Base-by-base conservation (phyloP, 2,797 vertebrate genomes). In the Zenarchopterus dispar region DNA sequence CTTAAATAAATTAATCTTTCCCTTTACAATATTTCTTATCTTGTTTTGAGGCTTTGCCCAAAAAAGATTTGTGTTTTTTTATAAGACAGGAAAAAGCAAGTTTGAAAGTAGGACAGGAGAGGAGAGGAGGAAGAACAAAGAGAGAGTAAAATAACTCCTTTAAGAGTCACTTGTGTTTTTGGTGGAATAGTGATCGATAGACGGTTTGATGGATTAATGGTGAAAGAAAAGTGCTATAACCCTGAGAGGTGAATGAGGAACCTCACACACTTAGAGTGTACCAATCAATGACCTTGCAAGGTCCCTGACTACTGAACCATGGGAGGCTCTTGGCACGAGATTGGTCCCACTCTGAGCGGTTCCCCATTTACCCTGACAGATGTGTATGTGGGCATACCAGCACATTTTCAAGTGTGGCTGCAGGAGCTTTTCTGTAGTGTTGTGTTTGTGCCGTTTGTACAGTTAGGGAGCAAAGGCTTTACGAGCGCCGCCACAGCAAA, bases 401-500 rank as follows among this genome's bases (percentile, higher is more conserved):
- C n/a, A 8, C n/a, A 6, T 61, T 47, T 48, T 24, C 6, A 1
- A 62, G 59, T 60, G 67, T 22, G 63, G 49, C 2, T 53, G 43
- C 41, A 42, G 45, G 64, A 66, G 39, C 42, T 62, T 52, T 48
- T 21, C 33, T 19, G 24, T 44, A 61, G 24, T 24, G 24, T 24
- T 54, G 11, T 64, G 65, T 78, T 47, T 19, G 59, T 36, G 21
- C 53, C 23, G 15, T 19, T 44, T 47, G 73, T 55, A 67, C 51
- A 66, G 70, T 71, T 6, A 61, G 67, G 62, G 66, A 74, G 49
- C 50, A 22, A 9, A 48, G 24, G 55, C 66, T 63, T 56, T 68
- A 86, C 78, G 75, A 80, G 68, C 55, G 55, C 54, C 46, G 21
- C 42, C 28, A 49, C 69, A 13, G 9, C 69, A 23, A 64, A 70